Evolutionary conservation across 2,113 vertebrate species (phyloP).

Genomic region (Prunella himalayana): DNA sequence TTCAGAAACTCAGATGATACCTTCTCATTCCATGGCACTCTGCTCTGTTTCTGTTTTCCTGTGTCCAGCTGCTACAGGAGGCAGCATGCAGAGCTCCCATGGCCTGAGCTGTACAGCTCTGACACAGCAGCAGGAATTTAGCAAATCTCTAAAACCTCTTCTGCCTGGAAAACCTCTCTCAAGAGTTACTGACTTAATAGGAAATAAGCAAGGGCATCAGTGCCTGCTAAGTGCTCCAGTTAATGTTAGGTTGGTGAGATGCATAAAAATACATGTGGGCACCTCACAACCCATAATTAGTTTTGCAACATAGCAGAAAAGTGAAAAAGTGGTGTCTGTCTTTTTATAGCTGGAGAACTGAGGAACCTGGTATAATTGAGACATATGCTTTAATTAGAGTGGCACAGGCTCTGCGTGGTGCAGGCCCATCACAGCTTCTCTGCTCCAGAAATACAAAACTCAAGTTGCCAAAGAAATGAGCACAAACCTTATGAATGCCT

Average conservation of each 20-base stretch:
- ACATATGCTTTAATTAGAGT: constrained; percentile 16
- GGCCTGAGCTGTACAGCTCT: neutral
- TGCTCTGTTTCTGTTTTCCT: neutral
- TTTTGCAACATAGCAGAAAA: neutral
- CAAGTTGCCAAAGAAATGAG: neutral
- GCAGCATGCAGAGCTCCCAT: neutral
- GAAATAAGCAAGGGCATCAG: neutral
- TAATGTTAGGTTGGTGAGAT: neutral
- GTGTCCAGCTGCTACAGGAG: neutral
- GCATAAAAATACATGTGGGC: neutral
- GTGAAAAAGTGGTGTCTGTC: neutral
- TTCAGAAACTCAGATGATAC: neutral
- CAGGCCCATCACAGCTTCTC: neutral
- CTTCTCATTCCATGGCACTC: neutral
- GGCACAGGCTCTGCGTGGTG: neutral
- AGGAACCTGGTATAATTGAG: neutral
- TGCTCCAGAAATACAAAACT: neutral
- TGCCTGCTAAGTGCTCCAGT: neutral
- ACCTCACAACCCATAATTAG: constrained; percentile 8
- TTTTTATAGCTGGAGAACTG: constrained; percentile 6
- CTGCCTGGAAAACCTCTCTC: neutral
- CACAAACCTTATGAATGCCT: neutral
- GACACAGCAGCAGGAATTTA: neutral
- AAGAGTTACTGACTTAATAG: neutral
- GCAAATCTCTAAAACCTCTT: neutral